phyloP scores from a whole-genome alignment of 2,888 invertebrate species.

The Pammene fasciana region DNA sequence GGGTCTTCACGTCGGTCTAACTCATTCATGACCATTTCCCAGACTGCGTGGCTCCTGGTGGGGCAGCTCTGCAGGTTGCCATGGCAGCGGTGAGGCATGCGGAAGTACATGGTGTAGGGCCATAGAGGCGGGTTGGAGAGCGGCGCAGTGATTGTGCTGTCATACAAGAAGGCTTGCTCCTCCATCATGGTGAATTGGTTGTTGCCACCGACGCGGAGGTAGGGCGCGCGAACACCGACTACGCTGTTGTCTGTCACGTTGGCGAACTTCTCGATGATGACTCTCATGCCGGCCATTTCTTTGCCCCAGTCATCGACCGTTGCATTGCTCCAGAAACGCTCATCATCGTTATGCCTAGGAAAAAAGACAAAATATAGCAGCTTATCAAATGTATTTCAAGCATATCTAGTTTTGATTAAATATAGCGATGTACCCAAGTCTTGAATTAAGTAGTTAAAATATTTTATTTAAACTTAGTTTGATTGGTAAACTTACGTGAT shows the following conservation, averaged over 20 bases:
- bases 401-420: background rate
- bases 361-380: constrained; percentile 22
- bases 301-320: constrained; percentile 96
- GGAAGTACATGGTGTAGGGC: constrained; percentile 99
- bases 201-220: constrained; percentile 95
- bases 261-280: constrained; percentile 94
- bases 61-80: constrained; percentile 96
- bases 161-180: constrained; percentile 96
- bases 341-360: constrained; percentile 93
- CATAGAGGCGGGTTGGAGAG: constrained; percentile 96
- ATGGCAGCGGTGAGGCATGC: constrained; percentile 97
- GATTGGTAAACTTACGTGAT: constrained; percentile 89
- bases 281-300: constrained; percentile 97
- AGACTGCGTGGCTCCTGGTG: constrained; percentile 95
- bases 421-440: too few relatives aligned
- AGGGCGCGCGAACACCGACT: constrained; percentile 95
- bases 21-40: constrained; percentile 98
- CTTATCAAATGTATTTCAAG: background rate
- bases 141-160: constrained; percentile 96
- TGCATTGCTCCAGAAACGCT: constrained; percentile 96
- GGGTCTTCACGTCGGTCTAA: constrained; percentile 96
- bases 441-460: too few relatives aligned
- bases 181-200: constrained; percentile 99
- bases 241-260: constrained; percentile 96
- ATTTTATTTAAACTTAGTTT: constrained; percentile 5